A percentile compares a stretch with the other conserved stretches of the same genome.
Evolutionary conservation across 1,140 invertebrate species (phyloP).

Genomic region (Riptortus pedestris): DNA sequence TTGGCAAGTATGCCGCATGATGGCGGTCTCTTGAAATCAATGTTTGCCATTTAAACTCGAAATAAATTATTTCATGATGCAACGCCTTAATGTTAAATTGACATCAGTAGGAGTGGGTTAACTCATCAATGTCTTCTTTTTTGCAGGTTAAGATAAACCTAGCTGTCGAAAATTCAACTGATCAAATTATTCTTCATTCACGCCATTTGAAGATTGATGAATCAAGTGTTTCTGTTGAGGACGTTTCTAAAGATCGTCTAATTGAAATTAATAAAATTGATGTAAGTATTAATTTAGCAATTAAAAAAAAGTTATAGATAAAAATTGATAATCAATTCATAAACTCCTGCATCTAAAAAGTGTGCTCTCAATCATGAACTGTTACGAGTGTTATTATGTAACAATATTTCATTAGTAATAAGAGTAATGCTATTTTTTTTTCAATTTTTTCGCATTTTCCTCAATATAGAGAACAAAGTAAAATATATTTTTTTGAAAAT

Average conservation of each 20-base stretch:
- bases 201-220: constrained; percentile 2
- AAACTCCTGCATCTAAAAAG: neutral
- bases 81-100: too few relatives aligned
- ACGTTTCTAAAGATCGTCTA: neutral
- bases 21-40: too few relatives aligned
- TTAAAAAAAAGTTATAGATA: neutral
- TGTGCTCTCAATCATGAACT: too few relatives aligned
- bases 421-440: too few relatives aligned
- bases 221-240: neutral
- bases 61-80: too few relatives aligned
- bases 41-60: too few relatives aligned
- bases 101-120: too few relatives aligned
- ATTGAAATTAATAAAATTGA: neutral
- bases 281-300: neutral
- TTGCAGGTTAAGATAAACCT: constrained; percentile 2
- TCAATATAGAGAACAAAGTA: too few relatives aligned
- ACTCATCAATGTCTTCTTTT: too few relatives aligned
- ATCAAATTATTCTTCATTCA: neutral
- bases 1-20: too few relatives aligned
- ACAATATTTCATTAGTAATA: neutral
- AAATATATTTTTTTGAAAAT: too few relatives aligned
- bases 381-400: neutral
- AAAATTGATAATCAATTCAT: neutral
- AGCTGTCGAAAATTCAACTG: neutral
- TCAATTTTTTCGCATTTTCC: too few relatives aligned